phyloP scores from a whole-genome alignment of 2,888 invertebrate genomes.

The Pasiphila rectangulata region DNA sequence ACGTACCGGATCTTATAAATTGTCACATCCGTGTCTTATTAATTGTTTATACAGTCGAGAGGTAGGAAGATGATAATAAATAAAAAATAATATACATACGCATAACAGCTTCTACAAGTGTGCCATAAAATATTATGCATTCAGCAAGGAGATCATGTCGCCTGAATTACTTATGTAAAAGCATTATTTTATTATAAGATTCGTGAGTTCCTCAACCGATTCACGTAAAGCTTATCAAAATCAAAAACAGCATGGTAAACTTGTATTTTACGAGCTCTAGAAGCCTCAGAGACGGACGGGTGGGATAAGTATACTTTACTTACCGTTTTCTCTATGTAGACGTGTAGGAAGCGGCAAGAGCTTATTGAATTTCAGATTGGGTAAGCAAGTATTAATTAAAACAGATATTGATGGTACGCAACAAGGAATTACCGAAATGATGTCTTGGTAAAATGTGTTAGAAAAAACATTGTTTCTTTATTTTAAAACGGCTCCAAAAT shows the following conservation, averaged over 20 bases:
- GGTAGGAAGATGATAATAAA: too few species aligned
- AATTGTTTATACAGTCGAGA: too few species aligned
- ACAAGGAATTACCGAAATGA: background rate
- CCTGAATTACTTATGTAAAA: constrained; percentile 2
- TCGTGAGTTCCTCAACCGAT: background rate
- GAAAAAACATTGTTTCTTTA: too few species aligned
- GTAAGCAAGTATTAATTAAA: constrained; percentile 13
- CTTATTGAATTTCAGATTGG: constrained; percentile 25
- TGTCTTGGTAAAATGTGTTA: background rate
- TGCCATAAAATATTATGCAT: constrained; percentile 5
- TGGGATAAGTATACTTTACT: constrained; percentile 39
- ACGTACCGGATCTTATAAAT: background rate
- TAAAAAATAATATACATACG: too few species aligned
- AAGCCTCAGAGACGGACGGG: constrained; percentile 53
- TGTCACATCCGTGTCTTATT: too few species aligned
- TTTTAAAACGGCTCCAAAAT: too few species aligned
- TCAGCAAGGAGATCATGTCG: background rate
- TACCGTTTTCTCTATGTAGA: constrained; percentile 26
- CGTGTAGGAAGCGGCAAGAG: constrained; percentile 19
- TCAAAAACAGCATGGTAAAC: constrained; percentile 51
- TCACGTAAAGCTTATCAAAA: constrained; percentile 22
- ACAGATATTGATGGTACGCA: constrained; percentile 9
- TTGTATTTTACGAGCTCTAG: constrained; percentile 71
- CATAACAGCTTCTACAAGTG: constrained; percentile 1
- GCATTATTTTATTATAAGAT: too few species aligned